Evolutionary conservation across 2,113 vertebrate species (phyloP), one percentile per base, ranked within the genome.

Genomic region (Dipodomys ordii): DNA sequence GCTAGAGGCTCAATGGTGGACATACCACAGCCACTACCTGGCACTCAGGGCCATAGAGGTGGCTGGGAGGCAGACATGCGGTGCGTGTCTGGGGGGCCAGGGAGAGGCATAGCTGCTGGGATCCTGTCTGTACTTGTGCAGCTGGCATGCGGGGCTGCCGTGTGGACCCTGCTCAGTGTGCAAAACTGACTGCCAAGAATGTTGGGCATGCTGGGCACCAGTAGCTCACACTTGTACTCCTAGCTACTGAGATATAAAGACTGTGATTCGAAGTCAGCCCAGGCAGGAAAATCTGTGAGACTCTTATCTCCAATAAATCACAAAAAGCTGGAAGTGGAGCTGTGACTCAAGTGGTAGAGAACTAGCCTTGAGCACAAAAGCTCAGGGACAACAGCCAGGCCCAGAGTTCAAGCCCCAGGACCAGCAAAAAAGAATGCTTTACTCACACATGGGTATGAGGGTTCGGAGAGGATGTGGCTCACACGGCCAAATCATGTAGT

Each of bases 351-450:
- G 53, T 57, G 53, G 53, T 57, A 57, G 53, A 57, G 53, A 11
- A 57, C 53, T 57, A 57, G 53, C 53, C 53, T 57, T 57, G 53
- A 57, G 53, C 53, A 57, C 53, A 57, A 57, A 16, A 16, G 53
- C 53, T 57, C 53, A 57, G 53, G 16, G 13, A 57, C 53, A 57
- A 13, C 15, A 13, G 11, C 53, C 53, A 57, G 53, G 53, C 53
- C 15, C 12, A 57, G 53, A 57, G 53, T 57, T 57, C 15, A 57
- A 57, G 53, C 53, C 49, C 53, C 12, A 57, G 53, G 53, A 57
- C 53, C 15, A 57, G 53, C 12, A 57, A 57, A 57, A 57, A 16
- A 57, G 32, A 11, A n/a, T 0, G 0, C 2, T 0, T 6, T 4
- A 44, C 27, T 72, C 23, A 0, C 2, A 7, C 27, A 0, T 12